These are phyloP conservation scores for Scaptodrosophila latifasciaeformis DNA, from an alignment of 2,888 invertebrate genomes.

Conservation along the genomic window DNA sequence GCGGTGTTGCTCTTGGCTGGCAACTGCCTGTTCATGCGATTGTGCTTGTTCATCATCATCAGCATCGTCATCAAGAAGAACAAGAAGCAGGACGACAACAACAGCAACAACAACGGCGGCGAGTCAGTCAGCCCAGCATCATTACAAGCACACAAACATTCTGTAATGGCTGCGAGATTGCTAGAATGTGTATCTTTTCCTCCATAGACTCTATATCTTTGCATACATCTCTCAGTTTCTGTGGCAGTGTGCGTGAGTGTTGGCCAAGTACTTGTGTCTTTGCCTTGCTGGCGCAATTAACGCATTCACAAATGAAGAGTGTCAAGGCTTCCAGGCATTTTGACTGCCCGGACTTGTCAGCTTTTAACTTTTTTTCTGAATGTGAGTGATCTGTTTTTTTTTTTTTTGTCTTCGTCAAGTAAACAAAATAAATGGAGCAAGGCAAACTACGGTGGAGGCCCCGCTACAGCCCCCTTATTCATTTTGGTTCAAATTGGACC, in stretches of 20 bases:
- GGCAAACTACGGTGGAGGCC: too few relatives aligned
- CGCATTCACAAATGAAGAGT: constrained; percentile 67
- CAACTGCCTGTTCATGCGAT: constrained; percentile 64
- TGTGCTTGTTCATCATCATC: constrained; percentile 61
- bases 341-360: background rate
- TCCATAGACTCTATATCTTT: constrained; percentile 11
- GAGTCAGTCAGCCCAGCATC: constrained; percentile 10
- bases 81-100: constrained; percentile 9
- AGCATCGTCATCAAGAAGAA: constrained; percentile 18
- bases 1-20: constrained; percentile 51
- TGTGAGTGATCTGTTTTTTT: too few relatives aligned
- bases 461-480: too few relatives aligned
- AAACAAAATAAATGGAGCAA: too few relatives aligned
- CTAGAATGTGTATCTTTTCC: constrained; percentile 6
- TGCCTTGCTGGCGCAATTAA: constrained; percentile 58
- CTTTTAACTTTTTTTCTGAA: too few relatives aligned
- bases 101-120: constrained; percentile 16
- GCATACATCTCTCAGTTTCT: too few relatives aligned
- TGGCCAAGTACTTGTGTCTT: constrained; percentile 19
- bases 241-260: constrained; percentile 2
- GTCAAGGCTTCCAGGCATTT: constrained; percentile 51
- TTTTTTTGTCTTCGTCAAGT: too few relatives aligned
- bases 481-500: too few relatives aligned
- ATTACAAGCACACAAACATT: constrained; percentile 22
- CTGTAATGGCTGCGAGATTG: too few relatives aligned